Conservation (phyloP, 1,140 invertebrate species). For the Pogonus chalceus region DNA sequence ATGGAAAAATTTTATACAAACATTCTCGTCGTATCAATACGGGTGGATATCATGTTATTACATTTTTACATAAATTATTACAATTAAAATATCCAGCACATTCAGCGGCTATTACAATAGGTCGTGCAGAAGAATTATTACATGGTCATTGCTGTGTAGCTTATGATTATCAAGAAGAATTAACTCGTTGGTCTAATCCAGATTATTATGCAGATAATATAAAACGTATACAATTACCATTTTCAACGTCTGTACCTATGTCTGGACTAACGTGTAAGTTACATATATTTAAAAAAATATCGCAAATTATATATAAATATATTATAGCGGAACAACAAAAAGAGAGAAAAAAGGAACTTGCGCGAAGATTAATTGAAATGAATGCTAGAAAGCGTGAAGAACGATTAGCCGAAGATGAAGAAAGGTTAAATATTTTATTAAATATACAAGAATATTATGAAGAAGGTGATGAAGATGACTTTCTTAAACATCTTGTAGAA, state of each 20-base stretch:
- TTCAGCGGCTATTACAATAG: conserved; percentile 74
- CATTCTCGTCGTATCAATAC: conserved; percentile 75
- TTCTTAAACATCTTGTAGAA: conserved; percentile 45
- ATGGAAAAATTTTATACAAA: conserved; percentile 55
- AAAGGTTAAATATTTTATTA: conserved; percentile 68
- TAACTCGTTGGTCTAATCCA: conserved; percentile 67
- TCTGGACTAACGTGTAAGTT: conserved; percentile 40
- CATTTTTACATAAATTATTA: conserved; percentile 79
- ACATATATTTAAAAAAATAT: neutral
- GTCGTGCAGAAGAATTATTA: conserved; percentile 77
- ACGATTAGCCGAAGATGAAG: conserved; percentile 77
- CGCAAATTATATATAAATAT: neutral
- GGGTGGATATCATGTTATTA: conserved; percentile 76
- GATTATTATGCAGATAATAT: conserved; percentile 80
- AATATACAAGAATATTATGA: conserved; percentile 59
- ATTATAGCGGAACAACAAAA: conserved; percentile 67
- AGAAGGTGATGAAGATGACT: conserved; percentile 64
- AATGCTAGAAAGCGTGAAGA: conserved; percentile 79
- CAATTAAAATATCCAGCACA: conserved; percentile 92
- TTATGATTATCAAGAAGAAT: conserved; percentile 65
- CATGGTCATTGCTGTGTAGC: conserved; percentile 71
- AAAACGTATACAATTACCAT: conserved; percentile 75
- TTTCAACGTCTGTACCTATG: conserved; percentile 45
- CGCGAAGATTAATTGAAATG: conserved; percentile 69
- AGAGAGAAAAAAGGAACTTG: conserved; percentile 74